Evolutionary conservation across 2,888 invertebrate genomes (phyloP), one percentile per base, ranked within the genome.

Genomic region (Machimus atricapillus): DNA sequence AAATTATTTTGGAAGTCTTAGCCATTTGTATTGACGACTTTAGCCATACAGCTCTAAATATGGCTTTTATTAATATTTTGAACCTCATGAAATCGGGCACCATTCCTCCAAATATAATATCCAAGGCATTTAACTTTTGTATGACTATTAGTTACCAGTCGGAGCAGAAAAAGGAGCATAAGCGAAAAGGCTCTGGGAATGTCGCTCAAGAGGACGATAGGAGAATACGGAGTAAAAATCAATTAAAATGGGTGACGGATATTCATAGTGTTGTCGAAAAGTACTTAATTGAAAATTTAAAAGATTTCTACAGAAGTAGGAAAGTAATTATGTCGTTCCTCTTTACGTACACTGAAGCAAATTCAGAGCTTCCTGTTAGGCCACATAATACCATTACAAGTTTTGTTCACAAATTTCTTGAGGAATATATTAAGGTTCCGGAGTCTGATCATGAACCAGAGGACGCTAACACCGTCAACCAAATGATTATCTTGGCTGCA

Each of bases 391-490:
- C 88, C 2, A 90, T 92, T 7, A 88, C 92, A 0, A 52, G 87
- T 1, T 91, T 91, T 46, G 89, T 92, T 0, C 90, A 91, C n/a
- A 90, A 90, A 43, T 92, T 91, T 87, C 89, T 92, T 88, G 87
- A 89, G 31, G 90, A 91, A 73, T 91, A 91, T 86, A 88, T 90
- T 23, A 90, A 90, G 74, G 88, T 92, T 1, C 89, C 88, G 8
- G 91, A 92, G 78, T 86, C 87, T 2, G 81, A 88, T 0, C 19
- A 82, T 34, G 87, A 86, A 12, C 90, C 90, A 58, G 92, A 92
- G 40, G 92, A 92, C 86, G 91, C 91, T 83, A 91, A 91, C 2
- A 90, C 91, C 14, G 90, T 92, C 46, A 92, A 92, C 88, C 91
- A 91, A 87, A 91, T 92, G 91, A 91, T 92, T 78, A 89, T 91